Conservation (phyloP, 2,888 invertebrate genomes). For the Amiota communis region DNA sequence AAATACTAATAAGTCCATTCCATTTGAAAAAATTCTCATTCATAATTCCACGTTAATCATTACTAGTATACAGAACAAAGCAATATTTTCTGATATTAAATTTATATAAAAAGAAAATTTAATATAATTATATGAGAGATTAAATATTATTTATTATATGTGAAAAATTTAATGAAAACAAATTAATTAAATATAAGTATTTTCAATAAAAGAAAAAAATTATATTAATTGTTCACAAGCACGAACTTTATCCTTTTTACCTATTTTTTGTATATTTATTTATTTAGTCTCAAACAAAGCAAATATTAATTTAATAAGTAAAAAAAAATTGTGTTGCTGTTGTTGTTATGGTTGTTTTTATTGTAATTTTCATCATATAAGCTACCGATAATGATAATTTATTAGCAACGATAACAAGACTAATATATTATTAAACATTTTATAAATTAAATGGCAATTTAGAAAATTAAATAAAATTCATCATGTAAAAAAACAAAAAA, state of each 20-base stretch:
- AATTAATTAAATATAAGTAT: conserved; percentile 43
- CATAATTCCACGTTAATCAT: no score
- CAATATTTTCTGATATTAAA: no score
- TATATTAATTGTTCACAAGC: conserved; percentile 28
- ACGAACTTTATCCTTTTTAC: conserved; percentile 27
- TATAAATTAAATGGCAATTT: conserved; percentile 34
- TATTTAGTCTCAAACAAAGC: background rate
- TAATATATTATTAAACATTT: conserved; percentile 17
- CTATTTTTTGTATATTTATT: conserved; percentile 19
- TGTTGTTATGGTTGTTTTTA: background rate
- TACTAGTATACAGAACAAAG: no score
- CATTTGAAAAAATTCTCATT: no score
- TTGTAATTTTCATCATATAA: background rate
- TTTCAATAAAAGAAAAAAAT: conserved; percentile 36
- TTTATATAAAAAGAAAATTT: no score
- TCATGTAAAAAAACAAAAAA: no score
- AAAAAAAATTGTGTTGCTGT: background rate
- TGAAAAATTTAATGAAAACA: conserved; percentile 30
- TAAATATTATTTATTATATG: conserved; percentile 13
- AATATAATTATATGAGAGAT: no score
- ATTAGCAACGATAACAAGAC: conserved; percentile 13
- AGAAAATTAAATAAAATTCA: conserved; percentile 29
- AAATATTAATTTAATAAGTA: conserved; percentile 9
- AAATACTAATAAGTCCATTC: no score
- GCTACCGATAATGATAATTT: conserved; percentile 20